Evolutionary conservation across 2,113 vertebrate genomes (phyloP), one percentile per base, ranked within the genome.

Genomic region (Myrmophylax atrothorax): DNA sequence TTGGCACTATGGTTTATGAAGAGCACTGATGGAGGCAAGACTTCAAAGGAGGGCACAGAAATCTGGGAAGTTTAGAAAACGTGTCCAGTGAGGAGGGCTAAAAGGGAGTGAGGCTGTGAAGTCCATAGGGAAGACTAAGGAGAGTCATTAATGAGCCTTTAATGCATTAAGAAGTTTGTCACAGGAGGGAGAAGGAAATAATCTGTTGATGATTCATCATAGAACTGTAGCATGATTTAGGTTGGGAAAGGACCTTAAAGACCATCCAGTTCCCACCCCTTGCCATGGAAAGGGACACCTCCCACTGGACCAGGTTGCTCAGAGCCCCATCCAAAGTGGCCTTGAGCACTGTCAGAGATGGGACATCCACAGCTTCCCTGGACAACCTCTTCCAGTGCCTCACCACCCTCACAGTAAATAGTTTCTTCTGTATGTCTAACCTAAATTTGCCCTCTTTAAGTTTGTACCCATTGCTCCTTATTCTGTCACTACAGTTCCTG

Each of bases 131-230:
- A 52, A 91, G 23, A 7, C 52, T 67, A 46, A 87, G 44, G 40
- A 67, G 38, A 50, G 44, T 53, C 26, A 37, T 46, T 72, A 81
- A 10, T 52, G 52, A 73, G 38, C 44, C 31, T 63, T 77, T 46
- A 73, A n/a, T 81, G 53, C 26, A 35, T 81, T 67, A 28, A 63
- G 20, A 76, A 18, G 20, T 73, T 62, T 63, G 22, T 55, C 4
- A 2, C 0, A 0, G 22, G 38, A 0, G 22, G 38, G 14, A 55
- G 33, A 78, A 58, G 18, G 18, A 77, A 69, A 40, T 68, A 40
- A 60, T 78, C 58, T 60, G 16, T 44, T 78, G 70, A 23, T 49
- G 8, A 59, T 69, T 89, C 26, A 18, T 85, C 2, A 0, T 69
- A 73, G 18, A 64, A 64, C 38, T 19, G 31, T 64, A 42, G 40